These are phyloP conservation scores for Catharus bicknelli DNA, from an alignment of 2,113 vertebrate genomes.

Conservation along the genomic window DNA sequence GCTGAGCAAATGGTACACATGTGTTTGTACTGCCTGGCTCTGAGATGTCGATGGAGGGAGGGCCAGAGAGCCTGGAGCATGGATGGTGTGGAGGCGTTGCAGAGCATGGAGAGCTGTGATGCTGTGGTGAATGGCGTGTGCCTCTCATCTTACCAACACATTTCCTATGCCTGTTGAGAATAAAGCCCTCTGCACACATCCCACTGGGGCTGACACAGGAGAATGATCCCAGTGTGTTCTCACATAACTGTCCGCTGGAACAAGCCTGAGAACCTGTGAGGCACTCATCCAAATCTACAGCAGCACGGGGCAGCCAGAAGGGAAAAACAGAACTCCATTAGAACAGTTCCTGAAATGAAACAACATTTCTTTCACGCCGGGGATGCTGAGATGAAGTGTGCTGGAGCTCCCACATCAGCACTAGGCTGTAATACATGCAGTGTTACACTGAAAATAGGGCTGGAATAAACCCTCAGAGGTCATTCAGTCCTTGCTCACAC, in stretches of 20 bases:
- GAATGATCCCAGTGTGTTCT: slow-evolving; percentile 79
- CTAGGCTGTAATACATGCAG: neutral
- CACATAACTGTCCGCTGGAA: slow-evolving; percentile 73
- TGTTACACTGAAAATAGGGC: neutral
- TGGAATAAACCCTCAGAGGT: neutral
- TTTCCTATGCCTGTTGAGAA: slow-evolving; percentile 69
- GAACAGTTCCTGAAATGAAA: slow-evolving; percentile 22
- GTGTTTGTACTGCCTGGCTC: neutral
- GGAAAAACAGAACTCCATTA: slow-evolving; percentile 69
- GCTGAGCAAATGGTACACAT: slow-evolving; percentile 1
- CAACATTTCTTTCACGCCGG: neutral
- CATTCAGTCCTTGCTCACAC: neutral
- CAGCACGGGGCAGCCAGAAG: slow-evolving; percentile 35
- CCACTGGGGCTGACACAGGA: slow-evolving; percentile 75
- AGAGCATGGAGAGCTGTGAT: slow-evolving; percentile 26
- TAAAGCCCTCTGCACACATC: slow-evolving; percentile 77
- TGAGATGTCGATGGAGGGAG: slow-evolving; percentile 54
- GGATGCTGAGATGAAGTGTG: neutral
- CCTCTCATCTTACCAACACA: slow-evolving; percentile 76
- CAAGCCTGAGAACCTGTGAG: slow-evolving; percentile 72
- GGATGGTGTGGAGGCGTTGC: neutral
- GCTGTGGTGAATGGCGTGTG: neutral
- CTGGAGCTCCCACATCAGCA: neutral
- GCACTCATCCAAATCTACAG: slow-evolving; percentile 75
- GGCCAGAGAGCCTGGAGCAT: slow-evolving; percentile 36